phyloP scores from a whole-genome alignment of 2,888 invertebrate species.

The Agapostemon virescens region DNA sequence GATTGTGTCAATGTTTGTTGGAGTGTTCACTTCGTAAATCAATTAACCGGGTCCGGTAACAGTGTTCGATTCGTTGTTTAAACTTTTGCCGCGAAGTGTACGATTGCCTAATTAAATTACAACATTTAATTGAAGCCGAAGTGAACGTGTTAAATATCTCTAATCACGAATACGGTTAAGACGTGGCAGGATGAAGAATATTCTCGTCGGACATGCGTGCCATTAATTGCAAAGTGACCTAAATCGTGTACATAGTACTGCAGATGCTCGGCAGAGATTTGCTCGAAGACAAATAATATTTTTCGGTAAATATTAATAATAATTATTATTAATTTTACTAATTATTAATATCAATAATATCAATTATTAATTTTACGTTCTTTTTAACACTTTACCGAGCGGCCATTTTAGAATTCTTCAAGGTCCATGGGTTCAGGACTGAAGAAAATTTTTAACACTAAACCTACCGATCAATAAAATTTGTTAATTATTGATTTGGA shows the following conservation, averaged over 20 bases:
- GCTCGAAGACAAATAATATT: neutral
- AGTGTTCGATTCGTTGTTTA: too few species aligned
- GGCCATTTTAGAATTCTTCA: too few species aligned
- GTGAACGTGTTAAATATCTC: constrained; percentile 11
- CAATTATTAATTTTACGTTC: too few species aligned
- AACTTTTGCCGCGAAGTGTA: neutral
- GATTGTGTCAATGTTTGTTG: neutral
- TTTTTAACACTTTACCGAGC: too few species aligned
- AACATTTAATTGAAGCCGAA: neutral
- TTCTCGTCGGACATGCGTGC: neutral
- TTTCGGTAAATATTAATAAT: too few species aligned
- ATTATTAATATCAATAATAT: too few species aligned
- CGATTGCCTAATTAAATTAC: neutral
- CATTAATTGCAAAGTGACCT: neutral
- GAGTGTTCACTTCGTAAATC: neutral
- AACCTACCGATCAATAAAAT: too few species aligned
- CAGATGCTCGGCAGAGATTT: neutral
- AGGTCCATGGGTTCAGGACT: too few species aligned
- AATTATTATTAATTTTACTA: too few species aligned
- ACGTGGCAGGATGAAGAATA: constrained; percentile 20
- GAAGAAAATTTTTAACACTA: too few species aligned
- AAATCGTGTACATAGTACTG: neutral
- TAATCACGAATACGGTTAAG: neutral
- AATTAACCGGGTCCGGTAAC: neutral
- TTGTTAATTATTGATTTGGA: too few species aligned